Percentiles rank a stretch among this genome's conserved stretches.
Evolutionary conservation across 2,888 invertebrate species (phyloP).

Genomic region (Choreutis nemorana): DNA sequence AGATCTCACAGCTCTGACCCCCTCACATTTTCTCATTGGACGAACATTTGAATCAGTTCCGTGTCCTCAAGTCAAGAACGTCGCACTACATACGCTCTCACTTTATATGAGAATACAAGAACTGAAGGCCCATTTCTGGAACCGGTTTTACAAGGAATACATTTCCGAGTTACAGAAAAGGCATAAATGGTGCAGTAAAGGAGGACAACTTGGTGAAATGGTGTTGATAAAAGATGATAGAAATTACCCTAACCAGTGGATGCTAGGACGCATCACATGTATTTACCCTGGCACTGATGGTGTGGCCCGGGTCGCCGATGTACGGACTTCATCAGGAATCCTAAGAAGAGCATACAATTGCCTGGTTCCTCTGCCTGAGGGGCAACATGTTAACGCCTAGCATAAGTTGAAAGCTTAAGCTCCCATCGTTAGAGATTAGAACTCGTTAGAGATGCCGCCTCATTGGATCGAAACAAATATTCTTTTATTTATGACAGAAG

Average conservation of each 20-base stretch:
- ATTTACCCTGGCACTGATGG: conserved; percentile 6
- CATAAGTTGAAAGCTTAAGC: not conserved
- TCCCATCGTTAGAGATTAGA: not conserved
- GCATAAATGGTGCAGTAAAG: not conserved
- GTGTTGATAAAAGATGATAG: conserved; percentile 3
- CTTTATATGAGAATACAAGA: conserved; percentile 7
- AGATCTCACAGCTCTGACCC: conserved; percentile 17
- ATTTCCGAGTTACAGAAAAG: conserved; percentile 1
- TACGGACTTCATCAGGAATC: conserved; percentile 3
- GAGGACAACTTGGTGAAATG: conserved; percentile 1
- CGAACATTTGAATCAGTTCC: conserved; percentile 11
- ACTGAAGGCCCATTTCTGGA: conserved; percentile 7
- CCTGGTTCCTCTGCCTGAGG: conserved; percentile 2
- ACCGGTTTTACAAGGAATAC: conserved; percentile 3
- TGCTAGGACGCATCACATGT: conserved; percentile 3
- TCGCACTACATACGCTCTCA: not conserved
- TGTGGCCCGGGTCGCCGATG: conserved; percentile 5
- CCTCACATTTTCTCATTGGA: conserved; percentile 22
- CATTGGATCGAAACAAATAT: too few species aligned
- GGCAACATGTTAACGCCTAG: not conserved
- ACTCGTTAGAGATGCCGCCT: too few species aligned
- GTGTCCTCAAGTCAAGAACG: conserved; percentile 2
- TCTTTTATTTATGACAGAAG: too few species aligned
- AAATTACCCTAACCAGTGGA: conserved; percentile 4
- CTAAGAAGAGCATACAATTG: conserved; percentile 4